These are phyloP conservation scores for Tenthredo livida DNA, from an alignment of 2,888 invertebrate genomes.

Conservation along the genomic window DNA sequence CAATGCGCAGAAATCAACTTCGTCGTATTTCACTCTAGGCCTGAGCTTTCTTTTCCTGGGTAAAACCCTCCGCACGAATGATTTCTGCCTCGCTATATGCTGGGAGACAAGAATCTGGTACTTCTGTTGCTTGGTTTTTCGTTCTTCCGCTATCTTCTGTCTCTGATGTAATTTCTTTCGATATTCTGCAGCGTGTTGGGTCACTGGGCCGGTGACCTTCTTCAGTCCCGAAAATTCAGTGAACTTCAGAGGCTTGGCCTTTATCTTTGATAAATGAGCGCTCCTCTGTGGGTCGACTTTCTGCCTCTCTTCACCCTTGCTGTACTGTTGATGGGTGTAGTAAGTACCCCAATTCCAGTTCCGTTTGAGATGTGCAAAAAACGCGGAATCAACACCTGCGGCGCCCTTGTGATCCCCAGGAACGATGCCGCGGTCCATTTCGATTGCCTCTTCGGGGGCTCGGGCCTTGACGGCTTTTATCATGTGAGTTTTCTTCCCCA, in stretches of 20 bases:
- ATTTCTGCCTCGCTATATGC: slow-evolving; percentile 61
- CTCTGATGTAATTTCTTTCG: slow-evolving; percentile 53
- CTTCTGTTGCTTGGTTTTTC: slow-evolving; percentile 33
- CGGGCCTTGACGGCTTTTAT: slow-evolving; percentile 77
- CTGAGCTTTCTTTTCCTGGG: slow-evolving; percentile 66
- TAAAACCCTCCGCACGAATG: slow-evolving; percentile 70
- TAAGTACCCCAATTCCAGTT: slow-evolving; percentile 82
- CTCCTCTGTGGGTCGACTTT: slow-evolving; percentile 34
- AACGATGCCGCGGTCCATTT: slow-evolving; percentile 81
- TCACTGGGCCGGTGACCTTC: slow-evolving; percentile 65
- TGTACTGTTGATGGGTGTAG: slow-evolving; percentile 54
- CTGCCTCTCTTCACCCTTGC: slow-evolving; percentile 55
- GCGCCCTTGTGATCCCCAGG: slow-evolving; percentile 88
- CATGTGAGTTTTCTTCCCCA: slow-evolving; percentile 79
- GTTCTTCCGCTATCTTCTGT: slow-evolving; percentile 26
- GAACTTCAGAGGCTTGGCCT: slow-evolving; percentile 65
- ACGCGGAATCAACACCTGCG: slow-evolving; percentile 85
- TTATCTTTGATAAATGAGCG: slow-evolving; percentile 45
- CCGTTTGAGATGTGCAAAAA: slow-evolving; percentile 84
- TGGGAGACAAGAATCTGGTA: slow-evolving; percentile 50
- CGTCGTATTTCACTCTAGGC: slow-evolving; percentile 79
- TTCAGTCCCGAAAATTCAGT: slow-evolving; percentile 67
- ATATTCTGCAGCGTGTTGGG: slow-evolving; percentile 60
- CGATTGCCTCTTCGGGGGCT: slow-evolving; percentile 77
- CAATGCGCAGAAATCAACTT: slow-evolving; percentile 83